Evolutionary conservation across 2,113 vertebrate genomes (phyloP).

Genomic region (Megalops atlanticus): DNA sequence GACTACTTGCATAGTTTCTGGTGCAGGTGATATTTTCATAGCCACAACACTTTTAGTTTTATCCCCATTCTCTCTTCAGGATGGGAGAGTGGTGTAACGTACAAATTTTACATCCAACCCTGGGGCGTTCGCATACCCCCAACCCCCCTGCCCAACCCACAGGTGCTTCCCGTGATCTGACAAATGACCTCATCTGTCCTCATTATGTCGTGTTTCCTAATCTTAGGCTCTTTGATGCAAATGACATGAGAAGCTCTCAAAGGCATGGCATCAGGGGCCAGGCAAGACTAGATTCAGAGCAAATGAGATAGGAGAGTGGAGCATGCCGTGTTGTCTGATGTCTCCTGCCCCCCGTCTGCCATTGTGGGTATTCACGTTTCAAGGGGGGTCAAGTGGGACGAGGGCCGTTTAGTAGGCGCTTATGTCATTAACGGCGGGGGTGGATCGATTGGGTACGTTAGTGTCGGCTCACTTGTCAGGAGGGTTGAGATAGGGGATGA

Average conservation of each 20-base stretch:
- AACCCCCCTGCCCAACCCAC: neutral
- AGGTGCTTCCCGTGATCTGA: neutral
- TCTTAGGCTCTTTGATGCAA: constrained; percentile 15
- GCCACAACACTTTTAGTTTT: neutral
- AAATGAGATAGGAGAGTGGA: neutral
- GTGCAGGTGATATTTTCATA: neutral
- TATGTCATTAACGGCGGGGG: neutral
- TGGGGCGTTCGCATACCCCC: neutral
- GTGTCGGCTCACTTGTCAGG: neutral
- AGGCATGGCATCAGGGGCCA: neutral
- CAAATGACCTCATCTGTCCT: constrained; percentile 15
- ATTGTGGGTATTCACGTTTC: neutral
- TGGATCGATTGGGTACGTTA: constrained; percentile 1
- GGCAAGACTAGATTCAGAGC: neutral
- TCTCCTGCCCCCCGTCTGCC: neutral
- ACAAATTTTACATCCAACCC: neutral
- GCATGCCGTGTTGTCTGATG: neutral
- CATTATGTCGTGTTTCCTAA: constrained; percentile 25
- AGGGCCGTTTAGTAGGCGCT: constrained; percentile 11
- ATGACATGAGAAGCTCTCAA: neutral
- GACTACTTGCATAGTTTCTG: neutral
- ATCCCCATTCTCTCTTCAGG: neutral
- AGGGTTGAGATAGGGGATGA: neutral
- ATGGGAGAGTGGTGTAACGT: neutral
- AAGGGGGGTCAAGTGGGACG: constrained; percentile 10